phyloP scores from a whole-genome alignment of 2,888 invertebrate genomes.

The Scotopteryx bipunctaria region DNA sequence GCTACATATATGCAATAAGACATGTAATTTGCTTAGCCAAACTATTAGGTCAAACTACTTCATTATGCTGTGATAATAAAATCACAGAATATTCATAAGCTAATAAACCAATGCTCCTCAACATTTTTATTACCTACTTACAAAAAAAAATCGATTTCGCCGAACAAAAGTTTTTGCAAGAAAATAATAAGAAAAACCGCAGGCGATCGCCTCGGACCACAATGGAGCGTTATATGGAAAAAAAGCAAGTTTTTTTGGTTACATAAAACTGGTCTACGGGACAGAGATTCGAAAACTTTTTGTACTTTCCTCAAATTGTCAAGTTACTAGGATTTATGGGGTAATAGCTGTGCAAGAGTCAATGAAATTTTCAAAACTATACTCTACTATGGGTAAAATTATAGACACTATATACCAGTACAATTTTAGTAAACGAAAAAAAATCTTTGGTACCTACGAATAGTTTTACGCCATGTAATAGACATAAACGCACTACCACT shows the following conservation, averaged over 20 bases:
- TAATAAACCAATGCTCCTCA: conserved; percentile 43
- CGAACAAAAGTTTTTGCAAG: conserved; percentile 20
- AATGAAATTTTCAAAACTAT: too few relatives aligned
- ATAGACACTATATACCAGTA: too few relatives aligned
- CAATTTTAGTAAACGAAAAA: too few relatives aligned
- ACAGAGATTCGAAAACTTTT: conserved; percentile 49
- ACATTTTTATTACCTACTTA: conserved; percentile 34
- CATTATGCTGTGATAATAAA: conserved; percentile 17
- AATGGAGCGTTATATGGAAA: conserved; percentile 49
- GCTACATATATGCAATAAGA: background rate
- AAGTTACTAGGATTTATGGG: too few relatives aligned
- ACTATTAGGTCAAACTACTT: conserved; percentile 23
- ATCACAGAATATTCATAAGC: conserved; percentile 17
- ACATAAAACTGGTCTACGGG: conserved; percentile 50
- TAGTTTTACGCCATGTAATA: background rate
- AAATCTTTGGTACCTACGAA: background rate
- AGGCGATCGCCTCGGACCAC: conserved; percentile 38
- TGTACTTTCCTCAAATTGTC: background rate
- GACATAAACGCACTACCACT: conserved; percentile 9
- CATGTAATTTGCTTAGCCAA: too few relatives aligned
- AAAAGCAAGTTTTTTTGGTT: conserved; percentile 44
- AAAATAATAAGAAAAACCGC: conserved; percentile 38
- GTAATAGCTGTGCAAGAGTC: too few relatives aligned
- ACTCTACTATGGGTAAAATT: too few relatives aligned
- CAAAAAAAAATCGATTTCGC: conserved; percentile 14